Conservation (phyloP, 1,140 invertebrate species). For the Dryas iulia region DNA sequence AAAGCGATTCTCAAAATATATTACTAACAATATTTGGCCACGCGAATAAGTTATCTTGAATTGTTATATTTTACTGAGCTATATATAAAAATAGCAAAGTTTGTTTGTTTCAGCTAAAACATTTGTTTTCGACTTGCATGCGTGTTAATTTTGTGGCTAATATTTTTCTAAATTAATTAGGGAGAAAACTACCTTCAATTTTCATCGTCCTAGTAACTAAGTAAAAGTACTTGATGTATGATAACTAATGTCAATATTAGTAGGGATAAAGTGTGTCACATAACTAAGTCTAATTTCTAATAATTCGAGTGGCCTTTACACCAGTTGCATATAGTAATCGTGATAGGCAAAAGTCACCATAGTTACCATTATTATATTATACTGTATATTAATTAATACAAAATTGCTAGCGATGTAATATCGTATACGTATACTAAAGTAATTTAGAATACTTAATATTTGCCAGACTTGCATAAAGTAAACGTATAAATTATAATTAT, state of each 20-base stretch:
- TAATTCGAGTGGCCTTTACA: too few relatives aligned
- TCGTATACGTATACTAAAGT: not conserved
- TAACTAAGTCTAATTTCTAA: too few relatives aligned
- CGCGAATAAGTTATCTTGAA: not conserved
- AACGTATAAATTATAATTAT: not conserved
- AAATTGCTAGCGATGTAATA: too few relatives aligned
- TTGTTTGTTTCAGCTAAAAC: not conserved
- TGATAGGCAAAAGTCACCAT: not conserved
- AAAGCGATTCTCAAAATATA: not conserved
- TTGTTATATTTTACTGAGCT: not conserved
- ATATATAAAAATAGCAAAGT: not conserved
- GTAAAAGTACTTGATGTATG: too few relatives aligned
- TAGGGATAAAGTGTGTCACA: too few relatives aligned
- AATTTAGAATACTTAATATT: not conserved
- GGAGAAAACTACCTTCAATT: too few relatives aligned
- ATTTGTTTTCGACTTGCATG: not conserved
- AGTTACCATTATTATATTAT: too few relatives aligned
- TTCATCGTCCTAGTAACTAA: too few relatives aligned
- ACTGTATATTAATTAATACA: too few relatives aligned
- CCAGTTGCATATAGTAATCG: not conserved
- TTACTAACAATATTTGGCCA: not conserved
- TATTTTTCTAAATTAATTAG: too few relatives aligned
- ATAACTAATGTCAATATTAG: too few relatives aligned
- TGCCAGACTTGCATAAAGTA: not conserved
- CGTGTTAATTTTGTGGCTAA: not conserved